Percentiles rank a stretch among this genome's conserved stretches.
phyloP scores from a whole-genome alignment of 2,113 vertebrate species.

The Melanostigma gelatinosum region DNA sequence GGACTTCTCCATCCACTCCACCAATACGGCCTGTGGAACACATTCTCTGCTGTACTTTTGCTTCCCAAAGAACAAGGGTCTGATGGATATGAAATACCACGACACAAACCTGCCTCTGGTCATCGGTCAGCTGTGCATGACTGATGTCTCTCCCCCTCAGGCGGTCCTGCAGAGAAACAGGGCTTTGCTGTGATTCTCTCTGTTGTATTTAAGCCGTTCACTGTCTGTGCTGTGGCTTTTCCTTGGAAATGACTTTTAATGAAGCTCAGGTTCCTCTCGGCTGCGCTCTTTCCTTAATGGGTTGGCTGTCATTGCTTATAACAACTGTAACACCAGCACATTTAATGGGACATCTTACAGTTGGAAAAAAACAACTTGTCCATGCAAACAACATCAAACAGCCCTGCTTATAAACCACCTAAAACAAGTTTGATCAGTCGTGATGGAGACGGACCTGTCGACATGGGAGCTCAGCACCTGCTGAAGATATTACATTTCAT shows the following conservation, averaged over 20 bases:
- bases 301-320: background rate
- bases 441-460: too few relatives aligned
- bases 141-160: slow-evolving; percentile 4
- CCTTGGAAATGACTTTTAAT: background rate
- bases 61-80: background rate
- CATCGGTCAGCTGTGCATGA: slow-evolving; percentile 2
- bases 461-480: too few relatives aligned
- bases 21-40: background rate
- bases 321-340: too few relatives aligned
- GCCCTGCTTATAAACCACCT: too few relatives aligned
- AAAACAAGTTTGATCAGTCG: too few relatives aligned
- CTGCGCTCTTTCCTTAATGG: background rate
- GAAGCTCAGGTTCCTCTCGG: too few relatives aligned
- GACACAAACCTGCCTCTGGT: slow-evolving; percentile 24
- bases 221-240: background rate
- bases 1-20: background rate
- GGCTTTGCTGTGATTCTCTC: background rate
- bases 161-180: background rate
- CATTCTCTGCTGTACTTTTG: slow-evolving; percentile 10
- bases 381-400: too few relatives aligned
- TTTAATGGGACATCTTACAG: too few relatives aligned
- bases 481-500: too few relatives aligned
- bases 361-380: too few relatives aligned
- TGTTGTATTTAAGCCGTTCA: background rate
- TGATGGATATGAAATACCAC: slow-evolving; percentile 11